Evolutionary conservation across 2,113 vertebrate species (phyloP).

Genomic region (Lophochroa leadbeateri): DNA sequence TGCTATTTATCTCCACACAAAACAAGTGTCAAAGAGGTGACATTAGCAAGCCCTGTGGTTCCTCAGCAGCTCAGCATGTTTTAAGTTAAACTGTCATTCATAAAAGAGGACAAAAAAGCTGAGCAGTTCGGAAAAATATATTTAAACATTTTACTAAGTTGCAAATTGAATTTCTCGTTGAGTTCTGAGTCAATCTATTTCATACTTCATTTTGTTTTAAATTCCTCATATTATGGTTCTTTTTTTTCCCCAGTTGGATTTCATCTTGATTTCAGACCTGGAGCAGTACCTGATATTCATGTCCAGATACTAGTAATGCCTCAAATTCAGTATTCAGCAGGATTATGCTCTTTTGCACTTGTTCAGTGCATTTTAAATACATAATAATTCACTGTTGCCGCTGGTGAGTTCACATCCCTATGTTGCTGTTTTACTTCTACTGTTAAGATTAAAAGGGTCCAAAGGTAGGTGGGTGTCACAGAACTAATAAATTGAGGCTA

Average conservation of each 20-base stretch:
- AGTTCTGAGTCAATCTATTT: background rate
- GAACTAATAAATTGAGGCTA: background rate
- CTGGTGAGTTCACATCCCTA: background rate
- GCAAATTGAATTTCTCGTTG: background rate
- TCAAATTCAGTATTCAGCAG: background rate
- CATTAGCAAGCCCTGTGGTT: conserved; percentile 2
- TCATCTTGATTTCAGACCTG: background rate
- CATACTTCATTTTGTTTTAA: background rate
- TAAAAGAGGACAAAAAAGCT: background rate
- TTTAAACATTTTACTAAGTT: background rate
- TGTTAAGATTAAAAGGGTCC: background rate
- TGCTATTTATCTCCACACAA: conserved; percentile 12
- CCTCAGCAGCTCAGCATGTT: background rate
- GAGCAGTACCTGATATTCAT: background rate
- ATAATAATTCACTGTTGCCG: background rate
- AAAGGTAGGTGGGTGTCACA: background rate
- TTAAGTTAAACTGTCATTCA: background rate
- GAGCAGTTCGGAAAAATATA: background rate
- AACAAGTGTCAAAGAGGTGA: conserved; percentile 61
- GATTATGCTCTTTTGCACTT: background rate
- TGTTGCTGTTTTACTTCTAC: background rate
- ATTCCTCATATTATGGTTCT: background rate
- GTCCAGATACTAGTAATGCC: background rate
- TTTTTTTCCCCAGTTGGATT: accelerated
- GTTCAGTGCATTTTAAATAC: background rate